A percentile compares a stretch with the other conserved stretches of the same genome.
These are phyloP conservation scores for Numenius arquata DNA, from an alignment of 2,113 vertebrate genomes.

Conservation along the genomic window DNA sequence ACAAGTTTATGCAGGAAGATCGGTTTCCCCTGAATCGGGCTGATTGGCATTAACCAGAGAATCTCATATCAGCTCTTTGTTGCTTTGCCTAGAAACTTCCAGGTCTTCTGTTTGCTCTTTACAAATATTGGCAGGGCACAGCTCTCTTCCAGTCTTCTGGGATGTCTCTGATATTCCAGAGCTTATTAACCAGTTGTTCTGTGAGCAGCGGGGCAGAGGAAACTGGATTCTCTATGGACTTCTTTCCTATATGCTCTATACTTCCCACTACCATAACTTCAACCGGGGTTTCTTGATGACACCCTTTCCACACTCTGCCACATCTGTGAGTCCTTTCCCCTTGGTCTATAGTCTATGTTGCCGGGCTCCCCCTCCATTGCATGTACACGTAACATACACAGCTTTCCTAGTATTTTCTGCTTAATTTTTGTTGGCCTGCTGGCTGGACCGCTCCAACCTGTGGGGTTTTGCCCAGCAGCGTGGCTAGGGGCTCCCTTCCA, in stretches of 20 bases:
- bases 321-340: neutral
- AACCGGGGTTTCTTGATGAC: fast-evolving
- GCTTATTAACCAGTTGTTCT: slow-evolving; percentile 23
- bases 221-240: neutral
- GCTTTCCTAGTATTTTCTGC: neutral
- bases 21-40: neutral
- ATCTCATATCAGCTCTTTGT: slow-evolving; percentile 18
- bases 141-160: slow-evolving; percentile 15
- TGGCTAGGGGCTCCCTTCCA: neutral
- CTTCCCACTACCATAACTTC: neutral
- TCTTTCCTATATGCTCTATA: neutral
- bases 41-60: slow-evolving; percentile 35
- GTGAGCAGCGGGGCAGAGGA: neutral
- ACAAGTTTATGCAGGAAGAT: slow-evolving; percentile 36
- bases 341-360: neutral
- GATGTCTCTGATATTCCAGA: slow-evolving; percentile 17
- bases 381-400: neutral
- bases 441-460: neutral
- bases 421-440: neutral
- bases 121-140: slow-evolving; percentile 29
- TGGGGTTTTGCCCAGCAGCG: neutral
- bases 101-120: slow-evolving; percentile 51
- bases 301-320: neutral
- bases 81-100: slow-evolving; percentile 43
- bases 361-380: neutral